These are phyloP conservation scores for Tenthredo notha DNA, from an alignment of 2,888 invertebrate species.

Conservation along the genomic window DNA sequence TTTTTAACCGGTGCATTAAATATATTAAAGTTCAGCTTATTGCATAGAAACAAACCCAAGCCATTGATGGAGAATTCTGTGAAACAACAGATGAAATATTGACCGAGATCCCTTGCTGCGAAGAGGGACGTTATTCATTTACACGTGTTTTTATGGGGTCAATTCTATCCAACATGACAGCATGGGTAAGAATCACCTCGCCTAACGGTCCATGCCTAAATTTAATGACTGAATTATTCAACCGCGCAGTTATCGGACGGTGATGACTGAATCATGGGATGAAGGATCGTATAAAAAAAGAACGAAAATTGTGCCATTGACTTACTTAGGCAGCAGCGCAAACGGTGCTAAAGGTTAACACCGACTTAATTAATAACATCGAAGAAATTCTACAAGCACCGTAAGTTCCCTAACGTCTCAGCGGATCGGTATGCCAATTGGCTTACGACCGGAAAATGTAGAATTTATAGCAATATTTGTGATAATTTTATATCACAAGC, in stretches of 20 bases:
- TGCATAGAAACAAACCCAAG: background rate
- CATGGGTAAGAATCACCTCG: background rate
- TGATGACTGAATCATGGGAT: conserved; percentile 33
- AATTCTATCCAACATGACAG: background rate
- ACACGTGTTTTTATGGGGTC: background rate
- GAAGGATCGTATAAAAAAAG: background rate
- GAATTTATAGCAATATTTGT: background rate
- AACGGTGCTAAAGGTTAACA: conserved; percentile 45
- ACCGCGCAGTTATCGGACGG: background rate
- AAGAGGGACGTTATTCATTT: background rate
- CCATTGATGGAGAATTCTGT: background rate
- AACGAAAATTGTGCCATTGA: conserved; percentile 44
- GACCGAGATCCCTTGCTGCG: background rate
- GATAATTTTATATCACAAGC: background rate
- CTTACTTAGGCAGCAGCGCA: conserved; percentile 29
- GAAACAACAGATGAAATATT: background rate
- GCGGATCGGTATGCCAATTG: background rate
- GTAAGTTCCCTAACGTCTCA: background rate
- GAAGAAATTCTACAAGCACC: background rate
- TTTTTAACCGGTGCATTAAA: background rate
- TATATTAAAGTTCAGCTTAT: background rate
- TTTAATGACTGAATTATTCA: conserved; percentile 27
- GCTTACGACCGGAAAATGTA: background rate
- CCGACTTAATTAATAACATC: conserved; percentile 31
- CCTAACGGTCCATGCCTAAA: conserved; percentile 2